These are phyloP conservation scores for Rallus crepitans DNA, from an alignment of 2,797 vertebrate species.

Conservation along the genomic window DNA sequence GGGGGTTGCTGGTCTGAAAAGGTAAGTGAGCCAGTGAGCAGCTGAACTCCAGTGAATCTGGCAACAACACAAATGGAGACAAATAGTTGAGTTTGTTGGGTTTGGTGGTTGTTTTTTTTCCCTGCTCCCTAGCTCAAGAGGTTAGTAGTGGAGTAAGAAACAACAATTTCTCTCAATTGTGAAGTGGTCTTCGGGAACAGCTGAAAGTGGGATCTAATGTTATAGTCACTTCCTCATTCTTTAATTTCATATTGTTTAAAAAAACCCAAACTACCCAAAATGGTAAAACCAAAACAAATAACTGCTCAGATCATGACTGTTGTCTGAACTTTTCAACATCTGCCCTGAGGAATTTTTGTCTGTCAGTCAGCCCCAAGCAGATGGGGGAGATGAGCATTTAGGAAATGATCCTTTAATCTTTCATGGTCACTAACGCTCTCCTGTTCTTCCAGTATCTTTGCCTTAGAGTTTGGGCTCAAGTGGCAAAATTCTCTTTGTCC, in stretches of 20 bases:
- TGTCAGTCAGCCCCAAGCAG: background rate
- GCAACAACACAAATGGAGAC: background rate
- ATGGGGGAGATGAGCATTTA: background rate
- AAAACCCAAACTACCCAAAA: background rate
- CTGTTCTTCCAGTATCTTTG: background rate
- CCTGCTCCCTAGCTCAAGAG: background rate
- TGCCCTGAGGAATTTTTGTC: background rate
- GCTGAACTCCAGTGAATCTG: background rate
- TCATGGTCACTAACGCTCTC: background rate
- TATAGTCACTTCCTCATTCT: background rate
- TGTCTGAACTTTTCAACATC: constrained; percentile 3
- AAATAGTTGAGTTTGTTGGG: background rate
- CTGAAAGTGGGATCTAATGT: background rate
- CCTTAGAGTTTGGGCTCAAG: background rate
- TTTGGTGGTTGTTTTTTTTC: accelerated
- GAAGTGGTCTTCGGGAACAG: background rate
- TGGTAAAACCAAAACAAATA: background rate
- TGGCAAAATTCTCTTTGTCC: background rate
- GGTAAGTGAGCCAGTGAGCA: background rate
- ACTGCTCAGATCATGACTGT: background rate
- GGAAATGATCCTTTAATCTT: background rate
- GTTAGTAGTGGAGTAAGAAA: background rate
- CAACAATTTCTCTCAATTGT: background rate
- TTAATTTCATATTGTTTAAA: background rate
- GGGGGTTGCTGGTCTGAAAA: background rate